These are phyloP conservation scores for Zaprionus vittiger DNA, from an alignment of 1,140 invertebrate species.

Conservation along the genomic window DNA sequence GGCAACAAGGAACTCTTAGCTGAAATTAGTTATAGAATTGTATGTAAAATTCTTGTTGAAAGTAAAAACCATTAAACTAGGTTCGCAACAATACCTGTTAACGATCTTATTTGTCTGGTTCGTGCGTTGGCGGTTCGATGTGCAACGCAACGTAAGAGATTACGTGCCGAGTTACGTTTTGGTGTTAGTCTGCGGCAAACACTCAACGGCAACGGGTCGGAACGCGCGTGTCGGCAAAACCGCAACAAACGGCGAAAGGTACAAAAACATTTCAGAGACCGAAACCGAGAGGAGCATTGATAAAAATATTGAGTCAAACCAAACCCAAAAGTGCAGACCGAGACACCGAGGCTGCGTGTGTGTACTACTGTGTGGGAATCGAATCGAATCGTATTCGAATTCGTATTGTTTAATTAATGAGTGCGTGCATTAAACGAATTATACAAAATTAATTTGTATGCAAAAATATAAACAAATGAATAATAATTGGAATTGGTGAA, in stretches of 20 bases:
- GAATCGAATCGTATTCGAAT: slow-evolving; percentile 24
- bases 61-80: neutral
- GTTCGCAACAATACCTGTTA: slow-evolving; percentile 14
- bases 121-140: slow-evolving; percentile 47
- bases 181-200: slow-evolving; percentile 51
- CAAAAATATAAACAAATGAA: slow-evolving; percentile 36
- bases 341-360: slow-evolving; percentile 33
- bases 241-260: slow-evolving; percentile 43
- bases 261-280: slow-evolving; percentile 56
- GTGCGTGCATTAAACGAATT: slow-evolving; percentile 10
- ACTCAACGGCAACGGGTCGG: slow-evolving; percentile 65
- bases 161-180: slow-evolving; percentile 42
- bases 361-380: slow-evolving; percentile 26
- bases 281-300: slow-evolving; percentile 50
- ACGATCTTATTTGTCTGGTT: slow-evolving; percentile 32
- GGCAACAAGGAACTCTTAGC: neutral
- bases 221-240: slow-evolving; percentile 63
- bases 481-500: slow-evolving; percentile 25
- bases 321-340: slow-evolving; percentile 36
- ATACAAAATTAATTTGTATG: neutral
- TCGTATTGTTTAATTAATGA: neutral
- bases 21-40: neutral
- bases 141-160: slow-evolving; percentile 51
- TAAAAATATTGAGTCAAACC: slow-evolving; percentile 50
- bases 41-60: neutral